A percentile compares a stretch with the other conserved stretches of the same genome.
Evolutionary conservation across 1,140 invertebrate genomes (phyloP).

Genomic region (Ditylenchus dipsaci): DNA sequence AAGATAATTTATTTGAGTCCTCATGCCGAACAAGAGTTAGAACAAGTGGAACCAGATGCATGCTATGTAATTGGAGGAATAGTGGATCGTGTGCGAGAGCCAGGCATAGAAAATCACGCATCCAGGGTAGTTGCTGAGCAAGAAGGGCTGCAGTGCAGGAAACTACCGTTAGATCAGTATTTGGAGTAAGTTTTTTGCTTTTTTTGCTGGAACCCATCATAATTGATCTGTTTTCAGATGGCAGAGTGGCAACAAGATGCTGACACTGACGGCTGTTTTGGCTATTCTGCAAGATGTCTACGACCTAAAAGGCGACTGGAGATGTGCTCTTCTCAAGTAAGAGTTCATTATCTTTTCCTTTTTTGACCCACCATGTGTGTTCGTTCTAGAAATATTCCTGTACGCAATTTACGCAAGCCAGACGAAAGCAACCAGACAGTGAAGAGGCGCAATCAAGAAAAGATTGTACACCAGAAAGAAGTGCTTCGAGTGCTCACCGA

Average conservation of each 20-base stretch:
- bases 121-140: constrained; percentile 10
- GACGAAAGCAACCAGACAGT: neutral
- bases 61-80: constrained; percentile 38
- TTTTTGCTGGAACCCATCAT: no score
- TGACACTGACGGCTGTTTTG: constrained; percentile 1
- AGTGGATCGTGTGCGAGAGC: constrained; percentile 25
- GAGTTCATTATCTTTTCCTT: neutral
- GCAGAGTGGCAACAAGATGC: neutral
- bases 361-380: neutral
- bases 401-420: neutral
- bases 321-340: neutral
- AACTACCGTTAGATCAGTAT: constrained; percentile 14
- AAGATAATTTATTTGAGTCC: constrained; percentile 32
- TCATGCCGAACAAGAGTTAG: constrained; percentile 20
- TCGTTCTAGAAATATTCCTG: neutral
- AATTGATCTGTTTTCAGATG: neutral
- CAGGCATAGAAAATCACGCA: constrained; percentile 18
- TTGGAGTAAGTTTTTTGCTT: neutral
- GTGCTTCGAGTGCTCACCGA: neutral
- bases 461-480: neutral
- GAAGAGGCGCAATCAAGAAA: neutral
- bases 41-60: constrained; percentile 15
- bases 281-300: constrained; percentile 3
- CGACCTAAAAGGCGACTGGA: neutral
- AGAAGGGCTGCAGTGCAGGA: constrained; percentile 16